Conservation (phyloP, 2,888 invertebrate species). For the Meteorus colon region DNA sequence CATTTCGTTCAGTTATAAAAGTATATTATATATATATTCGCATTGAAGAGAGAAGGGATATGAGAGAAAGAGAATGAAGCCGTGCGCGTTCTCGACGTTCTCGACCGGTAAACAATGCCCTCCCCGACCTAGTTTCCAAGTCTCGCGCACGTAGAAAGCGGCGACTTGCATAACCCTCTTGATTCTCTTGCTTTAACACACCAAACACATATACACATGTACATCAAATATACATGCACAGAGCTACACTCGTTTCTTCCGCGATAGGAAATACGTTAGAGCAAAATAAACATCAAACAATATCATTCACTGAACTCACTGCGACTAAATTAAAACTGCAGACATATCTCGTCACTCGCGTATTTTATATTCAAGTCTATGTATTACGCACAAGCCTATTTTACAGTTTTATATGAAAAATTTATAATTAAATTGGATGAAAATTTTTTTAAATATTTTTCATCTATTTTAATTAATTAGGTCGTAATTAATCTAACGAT, state of each 20-base stretch:
- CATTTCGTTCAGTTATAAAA: constrained; percentile 11
- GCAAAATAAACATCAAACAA: constrained; percentile 3
- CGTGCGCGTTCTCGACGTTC: constrained; percentile 41
- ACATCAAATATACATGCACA: not conserved
- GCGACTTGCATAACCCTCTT: constrained; percentile 68
- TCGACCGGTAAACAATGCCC: constrained; percentile 43
- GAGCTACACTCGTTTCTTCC: constrained; percentile 4
- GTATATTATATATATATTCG: constrained; percentile 7
- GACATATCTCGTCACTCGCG: not conserved
- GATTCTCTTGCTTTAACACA: constrained; percentile 18
- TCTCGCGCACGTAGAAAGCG: constrained; percentile 64
- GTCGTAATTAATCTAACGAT: too few relatives aligned
- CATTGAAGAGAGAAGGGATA: constrained; percentile 23
- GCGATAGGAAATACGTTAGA: not conserved
- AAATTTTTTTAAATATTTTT: too few relatives aligned
- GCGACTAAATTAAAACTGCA: not conserved
- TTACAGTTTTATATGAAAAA: not conserved
- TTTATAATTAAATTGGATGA: not conserved
- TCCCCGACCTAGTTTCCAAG: constrained; percentile 70
- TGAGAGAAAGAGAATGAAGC: constrained; percentile 25
- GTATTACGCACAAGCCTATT: not conserved
- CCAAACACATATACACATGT: constrained; percentile 29
- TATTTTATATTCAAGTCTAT: not conserved
- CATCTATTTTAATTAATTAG: too few relatives aligned
- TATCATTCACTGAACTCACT: not conserved